Conservation (phyloP, 1,140 invertebrate genomes). For the Cotesia glomerata region DNA sequence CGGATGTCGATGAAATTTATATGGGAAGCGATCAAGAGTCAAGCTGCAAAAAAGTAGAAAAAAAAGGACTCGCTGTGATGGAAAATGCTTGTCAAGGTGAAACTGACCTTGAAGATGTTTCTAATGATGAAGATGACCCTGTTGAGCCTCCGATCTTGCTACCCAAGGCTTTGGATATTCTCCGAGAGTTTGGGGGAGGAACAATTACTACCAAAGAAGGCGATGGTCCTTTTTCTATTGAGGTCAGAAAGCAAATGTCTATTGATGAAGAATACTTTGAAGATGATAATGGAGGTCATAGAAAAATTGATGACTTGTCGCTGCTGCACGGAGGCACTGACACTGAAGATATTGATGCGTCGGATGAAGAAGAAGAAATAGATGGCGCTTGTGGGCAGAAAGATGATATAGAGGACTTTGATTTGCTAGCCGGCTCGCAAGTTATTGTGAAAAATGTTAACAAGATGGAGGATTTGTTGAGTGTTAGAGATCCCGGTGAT, state of each 20-base stretch:
- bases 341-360: slow-evolving; percentile 56
- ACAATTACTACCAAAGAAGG: slow-evolving; percentile 60
- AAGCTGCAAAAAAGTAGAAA: slow-evolving; percentile 15
- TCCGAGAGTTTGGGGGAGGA: slow-evolving; percentile 53
- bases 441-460: slow-evolving; percentile 55
- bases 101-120: slow-evolving; percentile 57
- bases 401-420: slow-evolving; percentile 43
- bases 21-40: slow-evolving; percentile 49
- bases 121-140: slow-evolving; percentile 47
- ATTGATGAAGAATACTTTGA: slow-evolving; percentile 33
- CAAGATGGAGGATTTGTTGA: slow-evolving; percentile 50
- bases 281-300: not conserved
- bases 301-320: not conserved
- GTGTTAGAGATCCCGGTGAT: slow-evolving; percentile 38
- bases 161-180: slow-evolving; percentile 43
- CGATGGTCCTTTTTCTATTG: slow-evolving; percentile 58
- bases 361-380: slow-evolving; percentile 48
- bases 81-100: slow-evolving; percentile 45
- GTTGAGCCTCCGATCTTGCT: slow-evolving; percentile 41
- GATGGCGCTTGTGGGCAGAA: slow-evolving; percentile 44
- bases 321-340: slow-evolving; percentile 46
- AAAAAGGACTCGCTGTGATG: slow-evolving; percentile 26
- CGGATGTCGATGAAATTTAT: slow-evolving; percentile 58
- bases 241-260: slow-evolving; percentile 56
- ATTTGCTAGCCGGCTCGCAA: slow-evolving; percentile 49